Evolutionary conservation across 1,140 invertebrate species (phyloP), one percentile per base, ranked within the genome.

Genomic region (Brachionus manjavacas): DNA sequence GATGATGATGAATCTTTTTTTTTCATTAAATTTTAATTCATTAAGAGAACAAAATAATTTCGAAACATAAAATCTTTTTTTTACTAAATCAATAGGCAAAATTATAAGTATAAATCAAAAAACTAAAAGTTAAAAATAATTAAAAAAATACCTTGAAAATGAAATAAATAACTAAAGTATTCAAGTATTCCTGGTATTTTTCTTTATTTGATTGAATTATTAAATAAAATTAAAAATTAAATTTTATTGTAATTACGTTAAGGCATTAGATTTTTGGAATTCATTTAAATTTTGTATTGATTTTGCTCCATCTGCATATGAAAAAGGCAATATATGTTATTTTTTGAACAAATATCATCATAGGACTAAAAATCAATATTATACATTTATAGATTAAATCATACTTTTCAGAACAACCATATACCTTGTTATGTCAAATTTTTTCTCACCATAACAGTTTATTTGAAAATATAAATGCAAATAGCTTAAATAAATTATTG

Each of bases 341-440:
- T 90, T 97, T 96, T 89, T 98, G 96, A 2, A 94, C 95, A 85
- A 95, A 94, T 16, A 99, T 95, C 97, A 99, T 99, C 85, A 98
- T 66, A 92, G 96, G 89, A 91, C 95, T 95, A 88, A 23, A 70
- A 80, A 25, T 23, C 2, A 9, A 43, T 25, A 81, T 43, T 3
- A 46, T 49, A 25, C 9, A 35, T 35, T 6, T 1, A 35, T 35
- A 35, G 31, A 6, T n/a, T 35, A 35, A 7, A 35, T 7, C 31
- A 35, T 35, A 35, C 31, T 35, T 7, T 35, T 35, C 31, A 35
- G 0, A 35, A 35, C 31, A 35, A 68, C 6, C 66, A 80, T 85
- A 87, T 86, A 91, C 94, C 95, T 95, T 87, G 95, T 97, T 85
- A 98, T 94, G 89, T 98, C 96, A 81, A 97, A 89, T 14, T 93